Evolutionary conservation across 2,797 vertebrate genomes (phyloP).

Genomic region (Phrynocephalus vlangalii): DNA sequence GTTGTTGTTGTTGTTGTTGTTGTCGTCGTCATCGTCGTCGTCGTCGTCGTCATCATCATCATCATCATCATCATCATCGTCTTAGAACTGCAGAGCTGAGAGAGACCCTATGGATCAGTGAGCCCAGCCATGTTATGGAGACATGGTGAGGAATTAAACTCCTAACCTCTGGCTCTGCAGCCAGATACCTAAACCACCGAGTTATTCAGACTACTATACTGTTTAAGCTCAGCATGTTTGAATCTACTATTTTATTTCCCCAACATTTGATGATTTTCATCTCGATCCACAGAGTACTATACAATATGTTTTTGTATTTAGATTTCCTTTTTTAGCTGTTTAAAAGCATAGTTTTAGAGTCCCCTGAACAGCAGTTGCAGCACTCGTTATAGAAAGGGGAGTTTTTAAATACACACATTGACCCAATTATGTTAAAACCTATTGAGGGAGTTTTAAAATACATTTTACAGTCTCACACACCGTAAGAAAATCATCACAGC

Average conservation of each 20-base stretch:
- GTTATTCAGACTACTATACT: conserved; percentile 35
- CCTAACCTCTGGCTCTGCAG: no score
- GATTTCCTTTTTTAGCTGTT: conserved; percentile 20
- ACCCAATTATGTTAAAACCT: conserved; percentile 65
- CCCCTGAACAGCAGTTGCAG: conserved; percentile 54
- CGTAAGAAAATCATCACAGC: conserved; percentile 57
- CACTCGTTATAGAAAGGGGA: conserved; percentile 49
- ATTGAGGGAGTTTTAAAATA: conserved; percentile 70
- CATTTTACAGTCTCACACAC: conserved; percentile 40
- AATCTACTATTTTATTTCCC: conserved; percentile 56
- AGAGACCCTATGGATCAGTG: no score
- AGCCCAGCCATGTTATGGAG: no score
- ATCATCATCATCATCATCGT: no score
- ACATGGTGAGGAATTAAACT: no score
- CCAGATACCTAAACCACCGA: no score
- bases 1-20: no score
- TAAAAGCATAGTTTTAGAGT: conserved; percentile 52
- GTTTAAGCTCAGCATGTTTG: conserved; percentile 48
- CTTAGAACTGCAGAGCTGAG: no score
- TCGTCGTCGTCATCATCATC: no score
- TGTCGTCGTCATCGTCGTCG: no score
- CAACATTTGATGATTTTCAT: conserved; percentile 51
- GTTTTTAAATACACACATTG: conserved; percentile 61
- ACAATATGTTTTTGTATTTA: neutral
- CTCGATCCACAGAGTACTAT: conserved; percentile 46